phyloP scores from a whole-genome alignment of 1,140 invertebrate species.

The Heterodera schachtii region DNA sequence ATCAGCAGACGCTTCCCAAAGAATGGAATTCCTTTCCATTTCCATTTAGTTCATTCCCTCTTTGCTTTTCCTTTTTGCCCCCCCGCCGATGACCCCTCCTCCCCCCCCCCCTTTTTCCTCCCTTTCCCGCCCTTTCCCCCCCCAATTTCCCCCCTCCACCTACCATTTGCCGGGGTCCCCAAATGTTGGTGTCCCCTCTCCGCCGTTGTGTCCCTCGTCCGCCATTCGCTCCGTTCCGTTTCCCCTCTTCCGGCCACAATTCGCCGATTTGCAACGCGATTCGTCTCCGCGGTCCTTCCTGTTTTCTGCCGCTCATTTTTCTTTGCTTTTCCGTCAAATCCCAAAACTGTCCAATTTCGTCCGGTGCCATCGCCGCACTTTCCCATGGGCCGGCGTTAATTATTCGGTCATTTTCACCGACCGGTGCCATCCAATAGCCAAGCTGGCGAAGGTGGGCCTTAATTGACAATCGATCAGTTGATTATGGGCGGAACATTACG shows the following conservation, averaged over 20 bases:
- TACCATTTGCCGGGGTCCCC: too few species aligned
- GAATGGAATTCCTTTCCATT: too few species aligned
- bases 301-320: background rate
- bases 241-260: background rate
- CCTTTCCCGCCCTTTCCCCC: too few species aligned
- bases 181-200: too few species aligned
- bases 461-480: background rate
- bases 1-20: too few species aligned
- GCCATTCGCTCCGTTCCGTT: background rate
- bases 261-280: constrained; percentile 3
- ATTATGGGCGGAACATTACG: too few species aligned
- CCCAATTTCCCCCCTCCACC: too few species aligned
- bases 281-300: background rate
- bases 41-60: too few species aligned
- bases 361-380: background rate
- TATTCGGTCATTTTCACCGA: background rate
- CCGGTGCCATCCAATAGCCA: constrained; percentile 15
- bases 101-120: too few species aligned
- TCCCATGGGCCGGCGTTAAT: background rate
- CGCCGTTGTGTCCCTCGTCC: background rate
- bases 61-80: too few species aligned
- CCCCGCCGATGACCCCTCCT: too few species aligned
- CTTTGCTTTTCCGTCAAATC: background rate
- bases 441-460: constrained; percentile 12
- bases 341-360: background rate